Base-by-base conservation (phyloP, 2,888 invertebrate species). In the Cremastobaeus sp. region DNA sequence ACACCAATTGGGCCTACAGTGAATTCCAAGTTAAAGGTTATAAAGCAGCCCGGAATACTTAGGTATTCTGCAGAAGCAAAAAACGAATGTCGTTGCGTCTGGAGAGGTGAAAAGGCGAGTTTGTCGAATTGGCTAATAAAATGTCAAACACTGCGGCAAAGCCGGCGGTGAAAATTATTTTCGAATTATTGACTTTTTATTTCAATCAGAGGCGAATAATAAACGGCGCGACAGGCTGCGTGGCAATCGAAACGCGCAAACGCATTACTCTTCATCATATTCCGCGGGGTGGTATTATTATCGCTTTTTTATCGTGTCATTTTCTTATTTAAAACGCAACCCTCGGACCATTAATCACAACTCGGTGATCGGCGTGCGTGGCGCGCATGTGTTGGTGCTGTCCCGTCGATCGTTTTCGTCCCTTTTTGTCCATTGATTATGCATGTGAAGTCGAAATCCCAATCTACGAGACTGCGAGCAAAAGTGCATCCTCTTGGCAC, bases 401-500 rank as follows among this genome's bases (percentile, higher is more conserved):
- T 50, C 15, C 35, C 55, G 54, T 18, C 28, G 55, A 48, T 62
- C 20, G 59, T 70, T 70, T 62, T 70, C 43, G 55, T 70, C 17
- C 35, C 21, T 65, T 65, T 60, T 59, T 37, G 39, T 65, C 50
- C 71, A 64, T 65, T 64, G 57, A 65, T 71, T 71, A 65, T 71
- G 57, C 65, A 66, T 66, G 55, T 65, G 45, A 39, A 71, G 71
- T 71, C 71, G 65, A 71, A 71, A 59, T 57, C 71, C 71, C 71
- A 71, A 71, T 71, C 65, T 64, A 59, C 71, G 57, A 59, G 55
- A 41, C 64, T 57, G 70, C 55, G 14, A 71, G 71, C 65, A 71
- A 59, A 70, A 57, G 69, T 69, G 59, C 57, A 68, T 68, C 64
- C 52, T 73, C 62, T 62, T 34, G 65, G 65, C 52, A 78, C 81